Evolutionary conservation across 2,797 vertebrate species (phyloP).

Genomic region (Typhlichthys subterraneus): DNA sequence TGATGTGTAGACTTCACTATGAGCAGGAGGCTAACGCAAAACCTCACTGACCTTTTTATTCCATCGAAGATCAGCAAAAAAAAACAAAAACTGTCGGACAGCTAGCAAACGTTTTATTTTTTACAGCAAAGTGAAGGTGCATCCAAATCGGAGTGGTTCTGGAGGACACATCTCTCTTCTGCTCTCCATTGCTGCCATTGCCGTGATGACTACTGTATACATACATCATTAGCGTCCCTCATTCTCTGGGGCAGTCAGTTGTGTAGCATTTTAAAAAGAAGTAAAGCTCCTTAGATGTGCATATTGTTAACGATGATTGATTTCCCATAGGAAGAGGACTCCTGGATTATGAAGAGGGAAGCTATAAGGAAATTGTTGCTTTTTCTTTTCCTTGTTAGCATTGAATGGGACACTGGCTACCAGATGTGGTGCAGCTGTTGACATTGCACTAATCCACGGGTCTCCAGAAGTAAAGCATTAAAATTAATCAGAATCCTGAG

Average conservation of each 20-base stretch:
- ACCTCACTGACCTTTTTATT: conserved; percentile 7
- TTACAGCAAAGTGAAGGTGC: no score
- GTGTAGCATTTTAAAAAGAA: conserved; percentile 31
- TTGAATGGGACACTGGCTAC: no score
- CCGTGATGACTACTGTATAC: neutral
- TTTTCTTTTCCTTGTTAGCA: no score
- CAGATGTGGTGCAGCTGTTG: no score
- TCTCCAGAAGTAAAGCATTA: no score
- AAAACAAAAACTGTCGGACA: neutral
- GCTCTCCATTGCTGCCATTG: conserved; percentile 6
- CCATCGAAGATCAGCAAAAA: neutral
- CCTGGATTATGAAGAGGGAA: conserved; percentile 9
- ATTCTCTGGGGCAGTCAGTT: neutral
- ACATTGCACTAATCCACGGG: no score
- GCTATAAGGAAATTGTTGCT: no score
- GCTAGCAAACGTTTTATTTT: no score
- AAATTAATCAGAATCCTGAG: no score
- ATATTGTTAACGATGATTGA: neutral
- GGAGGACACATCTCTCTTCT: neutral
- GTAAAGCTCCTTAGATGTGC: conserved; percentile 11
- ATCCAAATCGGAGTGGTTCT: no score
- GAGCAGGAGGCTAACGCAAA: conserved; percentile 30
- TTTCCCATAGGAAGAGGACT: conserved; percentile 2
- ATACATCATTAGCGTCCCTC: conserved; percentile 9
- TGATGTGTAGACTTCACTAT: conserved; percentile 33